These are phyloP conservation scores for Pygmarrhopalites habei DNA, from an alignment of 1,140 invertebrate species.

Conservation along the genomic window DNA sequence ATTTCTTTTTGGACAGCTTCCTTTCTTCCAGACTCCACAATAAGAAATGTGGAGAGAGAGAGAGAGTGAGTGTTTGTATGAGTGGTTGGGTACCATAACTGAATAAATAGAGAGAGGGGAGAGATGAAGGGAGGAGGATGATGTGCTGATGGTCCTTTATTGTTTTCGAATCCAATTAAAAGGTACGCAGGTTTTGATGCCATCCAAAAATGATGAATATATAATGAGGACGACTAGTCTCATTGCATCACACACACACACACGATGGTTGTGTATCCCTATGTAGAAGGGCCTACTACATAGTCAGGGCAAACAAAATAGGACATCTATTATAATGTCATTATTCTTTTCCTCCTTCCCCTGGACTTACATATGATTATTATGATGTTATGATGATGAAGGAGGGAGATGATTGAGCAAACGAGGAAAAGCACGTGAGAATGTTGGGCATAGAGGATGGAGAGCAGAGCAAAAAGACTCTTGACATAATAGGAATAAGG, in stretches of 20 bases:
- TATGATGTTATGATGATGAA: neutral
- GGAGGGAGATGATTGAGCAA: neutral
- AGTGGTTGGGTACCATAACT: too few species aligned
- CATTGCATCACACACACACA: neutral
- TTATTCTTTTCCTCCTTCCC: neutral
- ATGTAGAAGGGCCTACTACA: neutral
- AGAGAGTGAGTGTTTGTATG: too few species aligned
- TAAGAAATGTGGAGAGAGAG: too few species aligned
- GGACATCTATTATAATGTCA: constrained; percentile 3
- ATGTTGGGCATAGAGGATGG: neutral
- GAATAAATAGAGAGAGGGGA: too few species aligned
- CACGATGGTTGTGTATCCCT: neutral
- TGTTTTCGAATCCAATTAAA: too few species aligned
- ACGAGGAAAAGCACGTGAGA: constrained; percentile 6
- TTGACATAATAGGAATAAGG: neutral
- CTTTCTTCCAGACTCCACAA: too few species aligned
- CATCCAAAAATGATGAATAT: constrained; percentile 12
- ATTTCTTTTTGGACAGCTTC: too few species aligned
- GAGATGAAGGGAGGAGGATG: too few species aligned
- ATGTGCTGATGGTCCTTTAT: too few species aligned
- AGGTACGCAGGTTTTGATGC: neutral
- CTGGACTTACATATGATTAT: neutral
- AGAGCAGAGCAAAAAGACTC: neutral
- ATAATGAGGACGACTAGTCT: constrained; percentile 2
- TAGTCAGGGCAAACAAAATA: too few species aligned